Conservation (phyloP, 2,113 vertebrate genomes). For the Ardeotis arabs region DNA sequence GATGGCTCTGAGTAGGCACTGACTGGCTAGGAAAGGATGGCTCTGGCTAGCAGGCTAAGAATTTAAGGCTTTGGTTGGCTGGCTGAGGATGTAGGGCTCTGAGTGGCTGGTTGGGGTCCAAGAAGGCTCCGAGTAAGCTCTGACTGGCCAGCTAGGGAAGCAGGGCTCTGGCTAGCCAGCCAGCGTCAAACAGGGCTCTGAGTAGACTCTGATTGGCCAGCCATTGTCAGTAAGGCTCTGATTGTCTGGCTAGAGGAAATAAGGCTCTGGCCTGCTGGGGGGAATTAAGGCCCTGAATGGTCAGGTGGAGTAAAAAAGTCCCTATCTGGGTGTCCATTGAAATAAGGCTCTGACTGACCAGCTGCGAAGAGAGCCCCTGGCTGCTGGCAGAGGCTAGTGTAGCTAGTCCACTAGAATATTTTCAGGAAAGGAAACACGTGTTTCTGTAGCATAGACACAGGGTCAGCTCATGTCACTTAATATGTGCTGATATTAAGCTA, state of each 20-base stretch:
- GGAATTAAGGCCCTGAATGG: neutral
- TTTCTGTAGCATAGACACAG: neutral
- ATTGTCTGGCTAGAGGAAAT: neutral
- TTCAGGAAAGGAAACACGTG: neutral
- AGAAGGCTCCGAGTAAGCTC: neutral
- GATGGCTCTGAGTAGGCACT: neutral
- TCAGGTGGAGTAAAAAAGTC: rapidly evolving
- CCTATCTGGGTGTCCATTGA: neutral
- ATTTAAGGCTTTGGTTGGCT: neutral
- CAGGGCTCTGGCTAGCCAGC: neutral
- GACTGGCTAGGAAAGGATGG: neutral
- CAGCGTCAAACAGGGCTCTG: no score
- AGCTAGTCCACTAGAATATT: neutral
- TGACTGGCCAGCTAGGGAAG: no score
- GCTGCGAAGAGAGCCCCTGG: neutral
- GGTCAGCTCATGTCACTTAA: neutral
- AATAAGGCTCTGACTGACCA: neutral
- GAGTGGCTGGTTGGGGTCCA: no score
- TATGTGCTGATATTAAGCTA: neutral
- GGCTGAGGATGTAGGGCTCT: neutral
- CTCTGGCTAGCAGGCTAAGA: no score
- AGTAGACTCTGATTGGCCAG: neutral
- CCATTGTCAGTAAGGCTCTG: neutral
- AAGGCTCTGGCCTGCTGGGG: neutral
- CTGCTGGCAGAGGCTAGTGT: neutral